Base-by-base conservation (phyloP, 1,140 invertebrate genomes). In the Dendroctonus ponderosae region DNA sequence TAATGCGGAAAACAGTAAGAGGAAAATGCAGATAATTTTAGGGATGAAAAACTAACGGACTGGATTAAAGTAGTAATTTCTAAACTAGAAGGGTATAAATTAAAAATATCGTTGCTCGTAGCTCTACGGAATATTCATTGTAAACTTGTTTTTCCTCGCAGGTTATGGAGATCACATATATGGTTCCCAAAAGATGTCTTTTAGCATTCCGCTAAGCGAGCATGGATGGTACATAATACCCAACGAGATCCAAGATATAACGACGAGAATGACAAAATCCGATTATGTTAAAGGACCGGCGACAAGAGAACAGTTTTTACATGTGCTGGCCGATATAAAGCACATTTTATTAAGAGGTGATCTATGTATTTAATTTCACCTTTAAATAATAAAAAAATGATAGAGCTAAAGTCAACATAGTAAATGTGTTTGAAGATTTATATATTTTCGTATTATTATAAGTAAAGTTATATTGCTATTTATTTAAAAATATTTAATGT, bases 241-340 rank as follows among this genome's bases (percentile, higher is more conserved):
- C 5, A 78, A 82, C 5, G 83, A 83, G 6, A 79, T 89, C 0
- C 80, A 79, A 62, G 86, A 88, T 66, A 87, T 86, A 42, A 78
- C 82, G 53, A 85, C 82, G 12, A 80, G 80, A 71, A 77, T 82
- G 5, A 77, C 76, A 57, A 80, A 79, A 74, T 86, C 77, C 14
- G 83, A 87, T 67, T 90, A 86, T 78, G 82, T 82, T 62, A 84
- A 86, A 37, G 83, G 82, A 49, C 72, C 82, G 6, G 91, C 92
- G 5, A 86, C 86, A 1, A 83, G 93, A 66, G 77, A 81, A 6
- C 88, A 97, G 73, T 89, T 99, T 74, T 87, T 99, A 76, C 85
- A 87, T 37, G 86, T 96, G 0, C 79, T 99, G n/a, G 83, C 87
- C 5, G 85, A 93, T 70, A 74, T 99, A 0, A 87, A 89, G 66